These are phyloP conservation scores for Bruchidius siliquastri DNA, from an alignment of 2,888 invertebrate species.

Conservation along the genomic window DNA sequence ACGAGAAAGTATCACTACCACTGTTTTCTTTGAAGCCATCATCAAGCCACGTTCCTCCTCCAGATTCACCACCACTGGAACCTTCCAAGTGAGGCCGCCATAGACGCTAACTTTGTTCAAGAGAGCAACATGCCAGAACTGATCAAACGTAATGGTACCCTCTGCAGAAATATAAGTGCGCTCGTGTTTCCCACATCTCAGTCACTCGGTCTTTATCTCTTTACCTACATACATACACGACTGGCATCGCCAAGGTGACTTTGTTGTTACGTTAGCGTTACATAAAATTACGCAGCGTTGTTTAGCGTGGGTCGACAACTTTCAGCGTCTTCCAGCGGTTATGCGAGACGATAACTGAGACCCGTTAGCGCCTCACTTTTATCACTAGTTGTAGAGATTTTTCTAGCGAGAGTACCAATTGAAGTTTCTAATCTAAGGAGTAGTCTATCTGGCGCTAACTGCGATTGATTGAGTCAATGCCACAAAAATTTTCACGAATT, in stretches of 20 bases:
- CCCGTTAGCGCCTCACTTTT: background rate
- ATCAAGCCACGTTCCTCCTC: too few relatives aligned
- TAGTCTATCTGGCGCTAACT: too few relatives aligned
- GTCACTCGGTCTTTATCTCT: background rate
- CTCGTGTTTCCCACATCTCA: background rate
- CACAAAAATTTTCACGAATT: too few relatives aligned
- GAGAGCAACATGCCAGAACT: too few relatives aligned
- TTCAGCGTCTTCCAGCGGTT: background rate
- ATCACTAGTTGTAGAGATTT: background rate
- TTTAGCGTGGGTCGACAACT: background rate
- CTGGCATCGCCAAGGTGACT: background rate
- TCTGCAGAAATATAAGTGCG: background rate
- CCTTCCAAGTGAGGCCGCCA: too few relatives aligned
- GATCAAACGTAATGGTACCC: background rate
- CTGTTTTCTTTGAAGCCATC: too few relatives aligned
- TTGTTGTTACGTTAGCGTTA: background rate
- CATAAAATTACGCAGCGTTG: background rate
- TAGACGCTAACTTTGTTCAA: too few relatives aligned
- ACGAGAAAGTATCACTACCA: too few relatives aligned
- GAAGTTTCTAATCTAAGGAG: too few relatives aligned
- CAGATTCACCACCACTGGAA: too few relatives aligned
- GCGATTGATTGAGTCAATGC: too few relatives aligned
- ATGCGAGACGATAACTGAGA: background rate
- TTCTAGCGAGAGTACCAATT: too few relatives aligned
- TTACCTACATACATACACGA: background rate